These are phyloP conservation scores for Syndactyla subalaris DNA, from an alignment of 2,797 vertebrate species.

Conservation along the genomic window DNA sequence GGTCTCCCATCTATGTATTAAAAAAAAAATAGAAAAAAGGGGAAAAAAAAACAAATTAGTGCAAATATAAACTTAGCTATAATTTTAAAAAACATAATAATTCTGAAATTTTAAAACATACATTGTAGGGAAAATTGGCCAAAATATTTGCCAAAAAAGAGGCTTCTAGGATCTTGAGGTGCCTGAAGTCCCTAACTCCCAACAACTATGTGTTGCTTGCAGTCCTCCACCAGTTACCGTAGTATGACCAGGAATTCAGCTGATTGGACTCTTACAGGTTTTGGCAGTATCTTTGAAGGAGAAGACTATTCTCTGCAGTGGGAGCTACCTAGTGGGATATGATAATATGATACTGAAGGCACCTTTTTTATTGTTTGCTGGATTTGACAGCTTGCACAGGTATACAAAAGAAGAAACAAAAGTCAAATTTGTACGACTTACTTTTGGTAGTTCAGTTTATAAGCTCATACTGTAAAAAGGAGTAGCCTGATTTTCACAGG, in stretches of 20 bases:
- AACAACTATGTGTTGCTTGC: background rate
- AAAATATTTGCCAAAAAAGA: background rate
- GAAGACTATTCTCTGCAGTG: background rate
- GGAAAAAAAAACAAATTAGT: background rate
- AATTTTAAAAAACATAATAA: background rate
- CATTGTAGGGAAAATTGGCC: background rate
- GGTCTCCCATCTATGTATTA: background rate
- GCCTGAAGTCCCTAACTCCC: background rate
- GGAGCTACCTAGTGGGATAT: background rate
- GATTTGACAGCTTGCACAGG: background rate
- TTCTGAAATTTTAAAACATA: background rate
- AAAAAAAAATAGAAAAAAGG: background rate
- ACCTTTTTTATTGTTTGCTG: background rate
- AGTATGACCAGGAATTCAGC: background rate
- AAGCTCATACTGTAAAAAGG: background rate
- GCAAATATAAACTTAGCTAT: background rate
- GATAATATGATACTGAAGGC: background rate
- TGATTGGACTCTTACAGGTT: background rate
- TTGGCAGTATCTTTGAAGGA: background rate
- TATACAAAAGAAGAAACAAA: background rate
- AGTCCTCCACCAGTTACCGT: background rate
- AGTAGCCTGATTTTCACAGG: background rate
- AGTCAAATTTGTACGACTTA: background rate
- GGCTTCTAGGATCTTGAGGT: background rate
- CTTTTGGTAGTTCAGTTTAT: background rate